Evolutionary conservation across 2,113 vertebrate species (phyloP).

Genomic region (Microtus pennsylvanicus): DNA sequence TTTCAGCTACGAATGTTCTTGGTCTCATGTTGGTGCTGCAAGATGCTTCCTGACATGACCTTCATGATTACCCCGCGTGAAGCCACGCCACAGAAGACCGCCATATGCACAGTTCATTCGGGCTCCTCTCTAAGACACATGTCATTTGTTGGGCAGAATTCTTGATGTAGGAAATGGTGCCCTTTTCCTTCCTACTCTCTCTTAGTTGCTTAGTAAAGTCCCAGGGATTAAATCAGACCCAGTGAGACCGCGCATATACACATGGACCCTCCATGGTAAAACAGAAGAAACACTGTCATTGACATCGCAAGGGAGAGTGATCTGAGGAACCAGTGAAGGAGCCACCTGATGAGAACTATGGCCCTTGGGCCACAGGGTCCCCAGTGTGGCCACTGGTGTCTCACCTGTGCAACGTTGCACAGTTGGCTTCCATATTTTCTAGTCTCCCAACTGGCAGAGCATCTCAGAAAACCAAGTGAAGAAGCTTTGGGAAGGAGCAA

Average conservation of each 20-base stretch:
- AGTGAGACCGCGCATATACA: accelerated
- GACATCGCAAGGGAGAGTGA: not conserved
- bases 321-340: not conserved
- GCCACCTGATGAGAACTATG: not conserved
- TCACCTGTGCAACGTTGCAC: not conserved
- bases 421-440: not conserved
- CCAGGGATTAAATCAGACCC: not conserved
- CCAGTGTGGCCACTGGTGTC: not conserved
- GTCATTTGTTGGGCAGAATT: not conserved
- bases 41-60: not conserved
- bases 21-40: accelerated
- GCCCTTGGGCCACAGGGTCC: not conserved
- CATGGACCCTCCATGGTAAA: too few relatives aligned
- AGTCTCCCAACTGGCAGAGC: not conserved
- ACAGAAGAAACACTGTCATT: not conserved
- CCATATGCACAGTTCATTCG: not conserved
- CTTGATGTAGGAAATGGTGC: not conserved
- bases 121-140: not conserved
- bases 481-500: not conserved
- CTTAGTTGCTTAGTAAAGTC: not conserved
- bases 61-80: not conserved
- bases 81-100: too few relatives aligned
- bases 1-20: not conserved
- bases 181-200: not conserved
- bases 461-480: not conserved